Evolutionary conservation across 2,113 vertebrate genomes (phyloP).

Genomic region (Semicossyphus pulcher): DNA sequence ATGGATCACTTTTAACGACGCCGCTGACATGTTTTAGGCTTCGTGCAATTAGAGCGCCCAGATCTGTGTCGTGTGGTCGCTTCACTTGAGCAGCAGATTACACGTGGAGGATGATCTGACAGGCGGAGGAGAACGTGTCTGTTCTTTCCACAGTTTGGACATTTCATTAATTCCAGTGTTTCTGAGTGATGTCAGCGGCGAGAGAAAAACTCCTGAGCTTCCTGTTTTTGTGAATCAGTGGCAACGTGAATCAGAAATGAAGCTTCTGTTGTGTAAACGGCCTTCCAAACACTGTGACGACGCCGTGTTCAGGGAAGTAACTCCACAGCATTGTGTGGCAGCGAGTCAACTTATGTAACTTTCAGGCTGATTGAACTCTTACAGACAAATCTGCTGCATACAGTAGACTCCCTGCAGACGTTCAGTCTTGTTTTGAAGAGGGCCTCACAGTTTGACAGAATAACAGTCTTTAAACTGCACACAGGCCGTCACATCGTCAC

Average conservation of each 20-base stretch:
- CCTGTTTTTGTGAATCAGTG: too few relatives aligned
- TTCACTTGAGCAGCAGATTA: neutral
- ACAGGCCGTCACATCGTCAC: too few relatives aligned
- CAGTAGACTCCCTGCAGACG: too few relatives aligned
- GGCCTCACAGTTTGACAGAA: too few relatives aligned
- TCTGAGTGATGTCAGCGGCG: neutral
- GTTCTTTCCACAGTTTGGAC: constrained; percentile 24
- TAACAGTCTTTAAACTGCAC: too few relatives aligned
- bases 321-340: too few relatives aligned
- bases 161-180: constrained; percentile 1
- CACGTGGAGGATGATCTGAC: constrained; percentile 18
- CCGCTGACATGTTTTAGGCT: constrained; percentile 24
- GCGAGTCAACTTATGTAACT: too few relatives aligned
- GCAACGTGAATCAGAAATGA: too few relatives aligned
- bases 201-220: constrained; percentile 10
- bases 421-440: too few relatives aligned
- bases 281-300: neutral
- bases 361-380: neutral
- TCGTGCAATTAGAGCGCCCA: neutral
- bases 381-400: too few relatives aligned
- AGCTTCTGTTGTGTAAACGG: neutral
- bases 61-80: constrained; percentile 7
- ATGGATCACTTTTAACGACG: constrained; percentile 69
- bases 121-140: constrained; percentile 14
- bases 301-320: neutral